Percentiles rank a stretch among this genome's conserved stretches.
phyloP scores from a whole-genome alignment of 2,888 invertebrate genomes.

The Xestia c-nigrum region DNA sequence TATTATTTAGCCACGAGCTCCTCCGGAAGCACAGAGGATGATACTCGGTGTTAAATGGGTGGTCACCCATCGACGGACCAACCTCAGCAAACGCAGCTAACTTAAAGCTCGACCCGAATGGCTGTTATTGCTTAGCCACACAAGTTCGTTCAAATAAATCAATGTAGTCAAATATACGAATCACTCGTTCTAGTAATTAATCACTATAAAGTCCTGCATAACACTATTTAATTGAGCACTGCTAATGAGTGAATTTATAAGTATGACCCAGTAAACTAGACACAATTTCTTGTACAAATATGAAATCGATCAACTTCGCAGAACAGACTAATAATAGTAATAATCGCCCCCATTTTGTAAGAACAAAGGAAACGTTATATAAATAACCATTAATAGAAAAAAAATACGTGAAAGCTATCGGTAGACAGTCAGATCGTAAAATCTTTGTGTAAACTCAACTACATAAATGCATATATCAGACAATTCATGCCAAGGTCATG shows the following conservation, averaged over 20 bases:
- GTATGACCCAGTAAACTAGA: background rate
- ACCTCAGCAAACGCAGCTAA: background rate
- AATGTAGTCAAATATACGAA: background rate
- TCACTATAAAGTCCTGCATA: background rate
- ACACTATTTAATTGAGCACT: background rate
- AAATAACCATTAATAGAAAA: background rate
- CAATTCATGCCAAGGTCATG: conserved; percentile 29
- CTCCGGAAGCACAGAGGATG: background rate
- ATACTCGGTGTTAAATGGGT: background rate
- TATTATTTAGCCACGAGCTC: too few relatives aligned
- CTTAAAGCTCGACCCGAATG: background rate
- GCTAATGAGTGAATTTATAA: background rate
- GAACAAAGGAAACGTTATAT: background rate
- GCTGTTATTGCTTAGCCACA: background rate
- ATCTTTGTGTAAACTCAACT: background rate
- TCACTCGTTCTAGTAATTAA: background rate
- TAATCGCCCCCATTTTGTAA: background rate
- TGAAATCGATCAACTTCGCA: conserved; percentile 15
- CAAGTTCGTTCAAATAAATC: background rate
- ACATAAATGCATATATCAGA: background rate
- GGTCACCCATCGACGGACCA: background rate
- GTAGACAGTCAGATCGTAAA: background rate
- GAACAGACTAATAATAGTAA: background rate
- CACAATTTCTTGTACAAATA: conserved; percentile 4
- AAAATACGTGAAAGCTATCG: background rate